Base-by-base conservation (phyloP, 1,140 invertebrate genomes). In the Lutraria rhynchaena region DNA sequence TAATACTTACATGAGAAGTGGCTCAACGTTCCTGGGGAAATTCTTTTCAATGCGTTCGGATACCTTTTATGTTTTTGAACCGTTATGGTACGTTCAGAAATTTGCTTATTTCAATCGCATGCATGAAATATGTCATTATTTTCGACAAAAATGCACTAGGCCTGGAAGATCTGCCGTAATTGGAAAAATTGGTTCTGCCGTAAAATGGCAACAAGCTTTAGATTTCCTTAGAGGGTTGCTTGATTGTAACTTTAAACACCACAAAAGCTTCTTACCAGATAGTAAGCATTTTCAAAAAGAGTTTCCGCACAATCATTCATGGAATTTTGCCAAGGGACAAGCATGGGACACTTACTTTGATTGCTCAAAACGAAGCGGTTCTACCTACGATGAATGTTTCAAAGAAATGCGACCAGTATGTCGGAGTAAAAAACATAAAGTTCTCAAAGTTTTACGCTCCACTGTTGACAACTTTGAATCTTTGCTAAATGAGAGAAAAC, bases 61-160 rank as follows among this genome's bases (percentile, higher is more conserved):
- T 44, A 57, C 55, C 7, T 73, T 58, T 27, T 58, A 57, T 37
- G 27, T 57, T 41, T 58, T 46, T 29, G 51, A 73, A 29, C 70
- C 70, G 1, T 27, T 57, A 5, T 57, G 55, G 51, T 24, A 63
- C 7, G 60, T 22, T 1, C 60, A 63, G 35, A 41, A 41, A 22
- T 63, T 63, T n/a, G 31, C 60, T n/a, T 63, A n/a, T 44, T 63
- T 41, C n/a, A 9, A 17, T 33, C 33, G 60, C 9, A 1, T 19
- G 37, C 19, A 22, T 4, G 0, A 41, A 1, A 0, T 63, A 19
- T 63, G 60, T 33, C 60, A 63, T 22, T 41, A 37, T 22, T 19
- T 4, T 33, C 33, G 44, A 22, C n/a, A 44, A 22, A 11, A 22
- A n/a, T 63, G 60, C 24, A 19, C 60, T 19, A 63, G 22, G 24